Percentiles rank a stretch among this genome's conserved stretches.
Conservation (phyloP, 2,113 vertebrate species). For the Gymnogyps californianus region DNA sequence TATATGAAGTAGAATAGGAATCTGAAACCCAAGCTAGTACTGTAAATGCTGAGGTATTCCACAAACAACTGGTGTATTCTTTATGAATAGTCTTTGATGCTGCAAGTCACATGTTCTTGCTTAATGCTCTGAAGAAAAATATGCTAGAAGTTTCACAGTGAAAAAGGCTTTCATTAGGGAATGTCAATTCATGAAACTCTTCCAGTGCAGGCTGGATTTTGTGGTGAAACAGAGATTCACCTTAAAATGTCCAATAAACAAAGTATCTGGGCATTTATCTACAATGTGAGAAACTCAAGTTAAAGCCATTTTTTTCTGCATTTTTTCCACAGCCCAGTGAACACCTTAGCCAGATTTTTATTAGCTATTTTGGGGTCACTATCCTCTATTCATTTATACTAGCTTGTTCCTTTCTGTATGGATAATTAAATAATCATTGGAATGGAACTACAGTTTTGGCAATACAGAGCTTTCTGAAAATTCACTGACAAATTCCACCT, state of each 20-base stretch:
- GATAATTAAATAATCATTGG: conserved; percentile 6
- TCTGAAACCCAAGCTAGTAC: not conserved
- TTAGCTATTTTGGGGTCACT: not conserved
- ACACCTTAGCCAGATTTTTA: not conserved
- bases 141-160: not conserved
- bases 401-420: not conserved
- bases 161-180: not conserved
- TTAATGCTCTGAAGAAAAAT: conserved; percentile 11
- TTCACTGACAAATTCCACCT: not conserved
- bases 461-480: not conserved
- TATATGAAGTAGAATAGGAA: not conserved
- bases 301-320: not conserved
- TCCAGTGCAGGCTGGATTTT: not conserved
- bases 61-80: conserved; percentile 5
- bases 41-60: not conserved
- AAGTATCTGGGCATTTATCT: not conserved
- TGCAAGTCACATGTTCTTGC: not conserved
- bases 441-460: not conserved
- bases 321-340: not conserved
- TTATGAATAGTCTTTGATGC: conserved; percentile 5
- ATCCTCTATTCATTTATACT: not conserved
- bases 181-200: not conserved
- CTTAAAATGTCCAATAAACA: not conserved
- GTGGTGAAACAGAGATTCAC: not conserved
- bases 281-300: not conserved